Conservation (phyloP, 2,888 invertebrate species). For the Andrena fulva region DNA sequence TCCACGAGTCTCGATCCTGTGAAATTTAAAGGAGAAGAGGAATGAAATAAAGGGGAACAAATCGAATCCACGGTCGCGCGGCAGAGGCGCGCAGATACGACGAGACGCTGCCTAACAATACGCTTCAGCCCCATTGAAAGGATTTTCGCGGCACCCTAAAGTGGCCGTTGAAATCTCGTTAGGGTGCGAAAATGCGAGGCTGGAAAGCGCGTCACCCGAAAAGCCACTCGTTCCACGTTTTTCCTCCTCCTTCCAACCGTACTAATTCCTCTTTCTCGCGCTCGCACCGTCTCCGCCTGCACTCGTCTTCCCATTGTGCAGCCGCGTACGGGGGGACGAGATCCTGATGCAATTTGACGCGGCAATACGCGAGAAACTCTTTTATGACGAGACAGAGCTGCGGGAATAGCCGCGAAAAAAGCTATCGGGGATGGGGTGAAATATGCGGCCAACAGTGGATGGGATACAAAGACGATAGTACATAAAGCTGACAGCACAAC, state of each 20-base stretch:
- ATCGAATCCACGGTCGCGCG: constrained; percentile 22
- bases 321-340: constrained; percentile 18
- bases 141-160: constrained; percentile 54
- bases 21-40: not conserved
- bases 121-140: constrained; percentile 37
- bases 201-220: constrained; percentile 45
- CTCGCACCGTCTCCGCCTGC: not conserved
- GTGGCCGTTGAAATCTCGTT: constrained; percentile 64
- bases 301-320: constrained; percentile 14
- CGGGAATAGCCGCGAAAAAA: constrained; percentile 5
- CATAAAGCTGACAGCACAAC: not conserved
- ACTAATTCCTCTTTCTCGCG: constrained; percentile 25
- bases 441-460: constrained; percentile 3
- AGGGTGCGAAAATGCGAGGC: constrained; percentile 51
- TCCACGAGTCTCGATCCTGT: not conserved
- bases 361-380: constrained; percentile 27
- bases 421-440: not conserved
- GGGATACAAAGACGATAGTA: not conserved
- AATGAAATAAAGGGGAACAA: not conserved
- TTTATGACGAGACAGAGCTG: constrained; percentile 23
- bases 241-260: constrained; percentile 9
- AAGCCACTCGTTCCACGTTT: constrained; percentile 46
- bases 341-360: constrained; percentile 34
- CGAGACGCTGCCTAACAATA: constrained; percentile 49
- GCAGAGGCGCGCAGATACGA: constrained; percentile 7